These are phyloP conservation scores for Hedya salicella DNA, from an alignment of 2,888 invertebrate species.

Conservation along the genomic window DNA sequence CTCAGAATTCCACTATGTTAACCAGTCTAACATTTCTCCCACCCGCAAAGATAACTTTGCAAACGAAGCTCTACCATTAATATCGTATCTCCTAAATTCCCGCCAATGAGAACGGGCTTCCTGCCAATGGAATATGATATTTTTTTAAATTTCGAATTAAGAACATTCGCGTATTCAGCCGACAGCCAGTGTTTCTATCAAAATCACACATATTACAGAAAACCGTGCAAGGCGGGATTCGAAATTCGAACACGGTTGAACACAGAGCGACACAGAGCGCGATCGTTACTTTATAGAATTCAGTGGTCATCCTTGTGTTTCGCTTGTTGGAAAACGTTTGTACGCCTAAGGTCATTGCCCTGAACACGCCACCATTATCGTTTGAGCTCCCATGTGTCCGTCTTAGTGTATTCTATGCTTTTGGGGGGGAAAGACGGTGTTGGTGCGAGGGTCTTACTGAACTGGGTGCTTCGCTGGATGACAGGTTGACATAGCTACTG, in stretches of 20 bases:
- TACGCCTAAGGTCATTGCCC: constrained; percentile 41
- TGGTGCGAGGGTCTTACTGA: not conserved
- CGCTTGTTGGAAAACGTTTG: constrained; percentile 41
- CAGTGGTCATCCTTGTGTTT: constrained; percentile 24
- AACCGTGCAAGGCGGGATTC: constrained; percentile 30
- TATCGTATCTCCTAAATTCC: not conserved
- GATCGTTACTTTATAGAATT: constrained; percentile 15
- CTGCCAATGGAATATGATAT: not conserved
- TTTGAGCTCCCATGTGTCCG: constrained; percentile 26
- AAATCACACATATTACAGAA: constrained; percentile 41
- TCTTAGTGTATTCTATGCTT: not conserved
- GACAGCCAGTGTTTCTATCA: constrained; percentile 27
- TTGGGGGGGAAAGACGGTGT: constrained; percentile 10
- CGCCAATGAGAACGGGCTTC: constrained; percentile 9
- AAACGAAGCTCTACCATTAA: not conserved
- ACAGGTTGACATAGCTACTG: constrained; percentile 41
- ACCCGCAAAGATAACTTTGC: constrained; percentile 34
- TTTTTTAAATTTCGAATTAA: constrained; percentile 11
- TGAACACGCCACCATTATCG: constrained; percentile 1
- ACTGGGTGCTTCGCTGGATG: constrained; percentile 27
- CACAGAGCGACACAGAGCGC: constrained; percentile 2
- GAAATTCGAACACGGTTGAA: constrained; percentile 9
- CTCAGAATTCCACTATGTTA: not conserved
- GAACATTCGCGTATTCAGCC: constrained; percentile 3
- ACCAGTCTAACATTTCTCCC: constrained; percentile 25